phyloP scores from a whole-genome alignment of 2,888 invertebrate species.

The Callinectes sapidus region DNA sequence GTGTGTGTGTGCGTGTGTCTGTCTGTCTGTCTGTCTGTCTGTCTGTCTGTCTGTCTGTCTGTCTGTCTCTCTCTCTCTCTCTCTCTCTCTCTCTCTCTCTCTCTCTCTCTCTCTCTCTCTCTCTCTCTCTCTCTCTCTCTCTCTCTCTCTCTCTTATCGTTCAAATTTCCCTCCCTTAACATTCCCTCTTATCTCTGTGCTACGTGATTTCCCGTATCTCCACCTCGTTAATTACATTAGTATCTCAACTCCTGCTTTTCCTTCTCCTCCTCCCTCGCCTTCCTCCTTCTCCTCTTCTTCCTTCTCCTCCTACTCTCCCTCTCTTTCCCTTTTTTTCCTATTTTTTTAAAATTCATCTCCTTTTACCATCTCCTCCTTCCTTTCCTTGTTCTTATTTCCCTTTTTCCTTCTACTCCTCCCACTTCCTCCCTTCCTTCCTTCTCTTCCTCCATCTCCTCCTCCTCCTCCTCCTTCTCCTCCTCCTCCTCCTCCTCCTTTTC shows the following conservation, averaged over 20 bases:
- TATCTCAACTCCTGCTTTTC: slow-evolving; percentile 22
- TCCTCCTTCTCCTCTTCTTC: not conserved
- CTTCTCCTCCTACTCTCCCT: not conserved
- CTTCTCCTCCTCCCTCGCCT: not conserved
- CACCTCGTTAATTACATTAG: slow-evolving; percentile 26
- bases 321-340: not conserved
- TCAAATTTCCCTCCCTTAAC: slow-evolving; percentile 32
- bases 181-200: slow-evolving; percentile 42
- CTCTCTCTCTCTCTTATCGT: slow-evolving; percentile 45
- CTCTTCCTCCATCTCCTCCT: not conserved
- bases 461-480: not conserved
- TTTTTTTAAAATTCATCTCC: not conserved
- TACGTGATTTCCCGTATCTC: slow-evolving; percentile 45
- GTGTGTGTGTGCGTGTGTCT: not conserved
- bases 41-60: slow-evolving; percentile 30
- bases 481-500: not conserved
- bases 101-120: slow-evolving; percentile 41
- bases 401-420: not conserved
- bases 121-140: slow-evolving; percentile 28
- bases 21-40: not conserved
- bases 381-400: not conserved
- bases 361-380: not conserved
- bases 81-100: slow-evolving; percentile 45
- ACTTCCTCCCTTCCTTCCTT: not conserved
- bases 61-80: slow-evolving; percentile 32